Percentiles rank a stretch among this genome's conserved stretches.
phyloP scores from a whole-genome alignment of 2,797 vertebrate genomes.

The Poecilia gillii region DNA sequence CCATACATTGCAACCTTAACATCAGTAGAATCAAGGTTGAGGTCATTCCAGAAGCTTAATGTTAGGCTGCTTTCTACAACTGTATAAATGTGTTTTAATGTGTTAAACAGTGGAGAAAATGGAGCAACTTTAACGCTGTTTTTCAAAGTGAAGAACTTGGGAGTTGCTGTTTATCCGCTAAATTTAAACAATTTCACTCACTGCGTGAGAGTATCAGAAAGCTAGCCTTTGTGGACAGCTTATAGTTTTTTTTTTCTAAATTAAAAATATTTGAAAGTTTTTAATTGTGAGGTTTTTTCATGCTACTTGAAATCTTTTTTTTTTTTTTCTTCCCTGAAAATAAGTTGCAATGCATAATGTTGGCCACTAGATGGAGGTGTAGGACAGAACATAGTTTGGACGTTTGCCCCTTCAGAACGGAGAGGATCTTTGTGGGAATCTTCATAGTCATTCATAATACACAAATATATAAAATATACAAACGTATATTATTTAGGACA shows the following conservation, averaged over 20 bases:
- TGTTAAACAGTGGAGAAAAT: background rate
- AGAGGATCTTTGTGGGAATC: background rate
- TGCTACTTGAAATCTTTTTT: background rate
- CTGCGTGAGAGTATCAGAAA: background rate
- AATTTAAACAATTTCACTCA: background rate
- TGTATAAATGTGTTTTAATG: background rate
- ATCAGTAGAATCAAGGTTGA: background rate
- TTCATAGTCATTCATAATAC: background rate
- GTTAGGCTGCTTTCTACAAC: background rate
- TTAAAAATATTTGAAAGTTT: background rate
- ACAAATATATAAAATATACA: background rate
- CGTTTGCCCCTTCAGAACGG: background rate
- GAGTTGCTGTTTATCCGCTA: background rate
- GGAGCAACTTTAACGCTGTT: background rate
- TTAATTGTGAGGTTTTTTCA: too few species aligned
- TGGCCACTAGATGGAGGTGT: slow-evolving; percentile 73
- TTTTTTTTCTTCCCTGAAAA: background rate
- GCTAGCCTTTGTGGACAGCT: background rate
- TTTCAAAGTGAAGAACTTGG: background rate
- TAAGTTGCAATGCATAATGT: slow-evolving; percentile 3
- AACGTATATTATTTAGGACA: background rate
- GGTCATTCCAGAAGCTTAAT: background rate
- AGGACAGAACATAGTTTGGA: slow-evolving; percentile 24
- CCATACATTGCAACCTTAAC: background rate
- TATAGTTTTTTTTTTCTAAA: background rate